Evolutionary conservation across 2,888 invertebrate genomes (phyloP).

Genomic region (Rhagophthalmus giganteus): DNA sequence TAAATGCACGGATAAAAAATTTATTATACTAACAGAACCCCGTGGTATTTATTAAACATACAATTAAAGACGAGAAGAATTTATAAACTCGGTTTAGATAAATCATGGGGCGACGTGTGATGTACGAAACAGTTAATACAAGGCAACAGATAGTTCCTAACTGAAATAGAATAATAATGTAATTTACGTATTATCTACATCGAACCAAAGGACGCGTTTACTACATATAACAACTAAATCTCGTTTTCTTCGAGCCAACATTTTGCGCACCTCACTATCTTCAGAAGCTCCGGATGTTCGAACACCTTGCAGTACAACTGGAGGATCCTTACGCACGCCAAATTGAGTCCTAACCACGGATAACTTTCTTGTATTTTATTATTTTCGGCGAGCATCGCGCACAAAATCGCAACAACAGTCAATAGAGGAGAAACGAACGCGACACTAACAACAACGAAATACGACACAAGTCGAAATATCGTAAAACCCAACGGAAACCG

Average conservation of each 20-base stretch:
- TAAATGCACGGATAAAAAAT: constrained; percentile 15
- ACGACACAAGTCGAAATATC: constrained; percentile 11
- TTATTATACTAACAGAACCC: constrained; percentile 10
- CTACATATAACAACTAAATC: neutral
- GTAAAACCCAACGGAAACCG: constrained; percentile 23
- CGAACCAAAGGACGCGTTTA: no score
- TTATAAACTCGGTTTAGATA: constrained; percentile 14
- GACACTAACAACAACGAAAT: neutral
- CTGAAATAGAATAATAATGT: constrained; percentile 4
- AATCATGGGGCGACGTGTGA: constrained; percentile 6
- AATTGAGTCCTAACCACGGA: constrained; percentile 82
- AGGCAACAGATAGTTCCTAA: constrained; percentile 2
- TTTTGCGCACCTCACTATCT: constrained; percentile 33
- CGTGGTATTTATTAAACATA: constrained; percentile 13
- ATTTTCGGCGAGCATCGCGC: constrained; percentile 42
- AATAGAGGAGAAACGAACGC: neutral
- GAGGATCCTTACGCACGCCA: constrained; percentile 80
- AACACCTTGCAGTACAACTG: constrained; percentile 88
- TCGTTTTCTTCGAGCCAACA: neutral
- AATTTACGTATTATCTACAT: no score
- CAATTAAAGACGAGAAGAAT: constrained; percentile 17
- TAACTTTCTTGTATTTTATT: constrained; percentile 40
- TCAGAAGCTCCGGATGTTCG: constrained; percentile 58
- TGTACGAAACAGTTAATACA: neutral
- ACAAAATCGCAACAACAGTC: no score